These are phyloP conservation scores for Syngnathoides biaculeatus DNA, from an alignment of 2,113 vertebrate species.

Conservation along the genomic window DNA sequence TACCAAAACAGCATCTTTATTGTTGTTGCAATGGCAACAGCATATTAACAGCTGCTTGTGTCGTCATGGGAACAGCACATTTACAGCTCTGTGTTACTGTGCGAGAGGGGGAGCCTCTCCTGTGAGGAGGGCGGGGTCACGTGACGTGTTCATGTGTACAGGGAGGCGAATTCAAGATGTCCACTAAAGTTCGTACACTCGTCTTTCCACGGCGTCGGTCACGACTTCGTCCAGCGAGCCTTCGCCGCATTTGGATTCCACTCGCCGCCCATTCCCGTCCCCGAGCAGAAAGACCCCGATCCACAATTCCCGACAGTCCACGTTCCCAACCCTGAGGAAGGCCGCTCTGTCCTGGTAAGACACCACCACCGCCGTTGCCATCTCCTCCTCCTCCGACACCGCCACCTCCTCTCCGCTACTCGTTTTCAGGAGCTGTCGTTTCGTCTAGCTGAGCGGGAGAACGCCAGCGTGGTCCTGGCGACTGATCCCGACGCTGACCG, in stretches of 20 bases:
- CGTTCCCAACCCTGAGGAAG: conserved; percentile 95
- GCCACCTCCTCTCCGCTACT: no score
- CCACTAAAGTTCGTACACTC: conserved; percentile 86
- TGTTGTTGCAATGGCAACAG: neutral
- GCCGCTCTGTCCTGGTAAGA: conserved; percentile 86
- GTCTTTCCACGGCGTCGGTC: conserved; percentile 92
- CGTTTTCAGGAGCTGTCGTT: conserved; percentile 80
- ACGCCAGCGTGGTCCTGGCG: conserved; percentile 81
- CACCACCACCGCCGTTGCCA: no score
- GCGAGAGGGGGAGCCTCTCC: no score
- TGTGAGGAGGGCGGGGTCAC: neutral
- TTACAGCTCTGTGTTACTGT: neutral
- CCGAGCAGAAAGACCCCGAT: conserved; percentile 90
- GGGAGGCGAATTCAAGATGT: conserved; percentile 42
- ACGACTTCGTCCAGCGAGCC: conserved; percentile 84
- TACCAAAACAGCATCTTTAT: neutral
- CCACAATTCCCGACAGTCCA: conserved; percentile 88
- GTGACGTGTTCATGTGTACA: neutral
- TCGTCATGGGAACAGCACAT: neutral
- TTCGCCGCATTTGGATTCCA: conserved; percentile 83
- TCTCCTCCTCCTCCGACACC: no score
- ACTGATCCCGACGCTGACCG: conserved; percentile 95
- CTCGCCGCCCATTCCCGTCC: conserved; percentile 86
- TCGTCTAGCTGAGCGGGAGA: conserved; percentile 83
- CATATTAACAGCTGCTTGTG: neutral